Percentiles rank a stretch among this genome's conserved stretches.
These are phyloP conservation scores for Ochotona princeps DNA, from an alignment of 2,113 vertebrate species.

Conservation along the genomic window DNA sequence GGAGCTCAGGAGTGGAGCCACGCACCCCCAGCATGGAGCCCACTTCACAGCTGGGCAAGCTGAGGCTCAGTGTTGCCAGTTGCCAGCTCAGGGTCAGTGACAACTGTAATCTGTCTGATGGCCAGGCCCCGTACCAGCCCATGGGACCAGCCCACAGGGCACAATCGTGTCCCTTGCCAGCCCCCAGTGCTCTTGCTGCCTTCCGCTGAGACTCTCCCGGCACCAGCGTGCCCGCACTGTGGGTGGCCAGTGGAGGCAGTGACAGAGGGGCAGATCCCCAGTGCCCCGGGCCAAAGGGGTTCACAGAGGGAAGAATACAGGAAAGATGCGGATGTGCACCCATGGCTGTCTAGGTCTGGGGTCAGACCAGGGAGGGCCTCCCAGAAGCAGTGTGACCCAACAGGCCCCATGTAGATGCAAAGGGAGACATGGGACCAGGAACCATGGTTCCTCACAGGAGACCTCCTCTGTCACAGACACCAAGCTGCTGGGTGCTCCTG, in stretches of 20 bases:
- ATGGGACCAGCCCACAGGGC: no score
- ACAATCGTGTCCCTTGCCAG: accelerated
- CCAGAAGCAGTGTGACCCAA: not conserved
- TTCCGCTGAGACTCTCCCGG: not conserved
- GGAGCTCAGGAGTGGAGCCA: not conserved
- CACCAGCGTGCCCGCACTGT: not conserved
- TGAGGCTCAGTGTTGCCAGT: not conserved
- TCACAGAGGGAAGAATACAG: not conserved
- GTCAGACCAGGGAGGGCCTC: not conserved
- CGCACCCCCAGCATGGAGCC: accelerated
- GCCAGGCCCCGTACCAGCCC: no score
- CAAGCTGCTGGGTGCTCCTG: not conserved
- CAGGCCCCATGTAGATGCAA: not conserved
- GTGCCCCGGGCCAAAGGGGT: not conserved
- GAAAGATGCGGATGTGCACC: not conserved
- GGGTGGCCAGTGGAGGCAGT: not conserved
- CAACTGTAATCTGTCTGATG: no score
- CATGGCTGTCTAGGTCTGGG: not conserved
- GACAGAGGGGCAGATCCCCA: not conserved
- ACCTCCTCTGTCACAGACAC: not conserved
- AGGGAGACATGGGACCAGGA: not conserved
- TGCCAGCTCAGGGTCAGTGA: not conserved
- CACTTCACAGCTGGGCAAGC: not conserved
- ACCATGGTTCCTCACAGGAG: not conserved
- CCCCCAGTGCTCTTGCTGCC: not conserved